Conservation (phyloP, 2,113 vertebrate genomes). For the Chrysochloris asiatica region DNA sequence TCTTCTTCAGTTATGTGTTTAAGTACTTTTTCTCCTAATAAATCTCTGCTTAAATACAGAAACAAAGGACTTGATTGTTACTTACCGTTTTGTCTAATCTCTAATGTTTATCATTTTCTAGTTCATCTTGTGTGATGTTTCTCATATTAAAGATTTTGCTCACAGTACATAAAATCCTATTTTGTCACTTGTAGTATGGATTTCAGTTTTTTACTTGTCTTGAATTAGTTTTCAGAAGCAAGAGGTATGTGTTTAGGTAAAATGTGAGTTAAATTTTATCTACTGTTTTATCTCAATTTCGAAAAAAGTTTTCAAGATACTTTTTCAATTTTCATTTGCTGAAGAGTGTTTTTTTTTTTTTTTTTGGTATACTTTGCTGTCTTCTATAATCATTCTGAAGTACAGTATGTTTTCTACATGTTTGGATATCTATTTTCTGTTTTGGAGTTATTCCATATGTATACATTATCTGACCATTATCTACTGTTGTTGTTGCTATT, state of each 20-base stretch:
- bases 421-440: background rate
- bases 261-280: background rate
- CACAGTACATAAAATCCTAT: background rate
- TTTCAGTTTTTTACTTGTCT: constrained; percentile 4
- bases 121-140: background rate
- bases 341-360: background rate
- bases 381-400: background rate
- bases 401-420: background rate
- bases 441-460: background rate
- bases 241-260: background rate
- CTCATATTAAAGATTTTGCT: background rate
- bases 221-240: background rate
- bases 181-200: background rate
- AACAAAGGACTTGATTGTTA: background rate
- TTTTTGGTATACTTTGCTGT: background rate
- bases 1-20: background rate
- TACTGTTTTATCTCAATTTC: background rate
- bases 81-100: background rate
- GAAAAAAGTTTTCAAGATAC: background rate
- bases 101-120: background rate
- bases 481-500: background rate
- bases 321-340: background rate
- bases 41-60: background rate
- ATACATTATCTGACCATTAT: background rate
- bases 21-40: background rate